Evolutionary conservation across 2,888 invertebrate species (phyloP), one percentile per base, ranked within the genome.

Genomic region (Onchidella celtica): DNA sequence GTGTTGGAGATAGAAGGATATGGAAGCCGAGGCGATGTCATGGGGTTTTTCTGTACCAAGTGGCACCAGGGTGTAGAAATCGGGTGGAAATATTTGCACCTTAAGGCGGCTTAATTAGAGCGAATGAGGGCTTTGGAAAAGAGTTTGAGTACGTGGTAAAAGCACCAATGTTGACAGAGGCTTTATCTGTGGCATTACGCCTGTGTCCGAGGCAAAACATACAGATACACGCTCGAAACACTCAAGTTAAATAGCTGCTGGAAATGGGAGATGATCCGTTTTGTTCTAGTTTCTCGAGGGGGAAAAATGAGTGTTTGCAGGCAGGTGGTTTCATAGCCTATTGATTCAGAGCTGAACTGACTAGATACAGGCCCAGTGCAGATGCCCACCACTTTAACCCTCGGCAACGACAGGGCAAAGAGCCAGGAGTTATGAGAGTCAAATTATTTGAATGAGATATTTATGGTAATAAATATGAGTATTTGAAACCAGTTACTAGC

Each of bases 91-190:
- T 76, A 66, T 76, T 76, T 59, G 59, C 75, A 76, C 75, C 75
- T 40, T 65, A 65, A 76, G 75, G 75, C 65, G 75, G 75, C 75
- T 76, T 76, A 76, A 76, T 76, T 76, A 76, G 75, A 27, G 0
- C 75, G 75, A 76, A 66, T 76, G n/a, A 65, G 24, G 24, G 65
- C 65, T 38, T 61, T 76, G 34, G 65, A 47, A 32, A 11, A 32
- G 11, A 21, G 29, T 32, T 47, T 21, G 63, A 76, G 65, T 76
- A 34, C 34, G 21, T 65, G 65, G 29, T 65, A 76, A 47, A 74
- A 61, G 36, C 61, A 21, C 24, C 14, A 17, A 47, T 76, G 32
- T 76, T 76, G 75, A 66, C 66, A 47, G 65, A 65, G 61, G 6
- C 47, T 55, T 65, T 66, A 47, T 40, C 38, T 27, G 47, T 47